Percentiles rank a stretch among this genome's conserved stretches.
phyloP scores from a whole-genome alignment of 2,113 vertebrate species.

The Gallinago media region DNA sequence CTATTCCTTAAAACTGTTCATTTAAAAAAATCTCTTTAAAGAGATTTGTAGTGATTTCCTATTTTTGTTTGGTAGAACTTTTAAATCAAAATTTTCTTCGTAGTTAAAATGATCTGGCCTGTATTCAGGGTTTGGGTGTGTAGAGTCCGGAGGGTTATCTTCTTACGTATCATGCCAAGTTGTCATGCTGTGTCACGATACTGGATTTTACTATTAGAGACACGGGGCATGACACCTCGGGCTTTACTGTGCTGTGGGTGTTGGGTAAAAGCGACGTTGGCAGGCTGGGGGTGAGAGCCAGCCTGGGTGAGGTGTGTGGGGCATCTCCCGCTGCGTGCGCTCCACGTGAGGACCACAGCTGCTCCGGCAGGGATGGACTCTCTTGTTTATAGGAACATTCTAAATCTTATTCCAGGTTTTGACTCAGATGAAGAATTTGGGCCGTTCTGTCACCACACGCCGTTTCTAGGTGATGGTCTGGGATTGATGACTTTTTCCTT shows the following conservation, averaged over 20 bases:
- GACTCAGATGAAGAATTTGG: slow-evolving; percentile 83
- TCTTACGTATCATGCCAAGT: too few species aligned
- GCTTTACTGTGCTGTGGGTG: rapidly evolving
- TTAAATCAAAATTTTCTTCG: background rate
- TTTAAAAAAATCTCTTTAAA: background rate
- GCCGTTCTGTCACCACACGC: slow-evolving; percentile 77
- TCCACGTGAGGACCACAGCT: slow-evolving; percentile 59
- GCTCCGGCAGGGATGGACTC: slow-evolving; percentile 32
- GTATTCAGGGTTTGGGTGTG: background rate
- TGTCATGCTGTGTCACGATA: background rate
- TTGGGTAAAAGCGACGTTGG: slow-evolving; percentile 20
- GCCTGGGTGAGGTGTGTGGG: slow-evolving; percentile 3
- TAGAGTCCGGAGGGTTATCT: background rate
- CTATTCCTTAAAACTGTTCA: background rate
- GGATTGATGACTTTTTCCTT: slow-evolving; percentile 60
- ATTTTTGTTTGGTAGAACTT: background rate
- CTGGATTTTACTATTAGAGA: background rate
- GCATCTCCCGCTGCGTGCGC: slow-evolving; percentile 25
- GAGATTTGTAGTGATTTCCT: background rate
- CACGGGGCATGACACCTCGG: rapidly evolving
- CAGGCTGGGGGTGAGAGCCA: slow-evolving; percentile 43
- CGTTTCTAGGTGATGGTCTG: slow-evolving; percentile 82
- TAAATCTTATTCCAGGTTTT: slow-evolving; percentile 85
- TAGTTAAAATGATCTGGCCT: background rate
- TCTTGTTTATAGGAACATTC: slow-evolving; percentile 76